Conservation (phyloP, 2,888 invertebrate species). For the Acleris holmiana region DNA sequence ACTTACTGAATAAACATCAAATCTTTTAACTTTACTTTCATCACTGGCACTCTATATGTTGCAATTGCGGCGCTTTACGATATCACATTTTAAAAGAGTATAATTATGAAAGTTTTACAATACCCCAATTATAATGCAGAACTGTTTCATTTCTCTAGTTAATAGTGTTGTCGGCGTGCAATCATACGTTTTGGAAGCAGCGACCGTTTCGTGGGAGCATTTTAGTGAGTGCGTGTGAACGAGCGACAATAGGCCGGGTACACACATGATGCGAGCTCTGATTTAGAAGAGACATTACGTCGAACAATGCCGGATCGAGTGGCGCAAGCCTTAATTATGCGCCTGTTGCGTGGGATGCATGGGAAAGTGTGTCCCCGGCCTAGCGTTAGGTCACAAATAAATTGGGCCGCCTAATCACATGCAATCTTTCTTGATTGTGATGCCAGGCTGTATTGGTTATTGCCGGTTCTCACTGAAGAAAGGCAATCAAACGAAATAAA, state of each 20-base stretch:
- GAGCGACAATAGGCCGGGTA: constrained; percentile 68
- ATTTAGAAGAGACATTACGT: constrained; percentile 77
- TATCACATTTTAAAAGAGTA: constrained; percentile 21
- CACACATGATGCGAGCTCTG: constrained; percentile 72
- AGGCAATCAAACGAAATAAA: not conserved
- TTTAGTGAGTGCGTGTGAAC: constrained; percentile 80
- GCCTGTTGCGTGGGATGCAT: constrained; percentile 72
- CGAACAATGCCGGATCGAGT: constrained; percentile 73
- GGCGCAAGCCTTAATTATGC: constrained; percentile 75
- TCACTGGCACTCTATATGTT: not conserved
- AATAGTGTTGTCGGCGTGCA: constrained; percentile 27
- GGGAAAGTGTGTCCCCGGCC: constrained; percentile 58
- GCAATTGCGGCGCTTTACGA: not conserved
- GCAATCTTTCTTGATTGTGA: constrained; percentile 25
- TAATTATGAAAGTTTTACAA: constrained; percentile 32
- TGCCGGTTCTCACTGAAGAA: constrained; percentile 5
- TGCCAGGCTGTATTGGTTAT: not conserved
- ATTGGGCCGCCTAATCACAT: constrained; percentile 31
- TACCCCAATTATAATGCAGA: constrained; percentile 33
- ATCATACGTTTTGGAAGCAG: constrained; percentile 38
- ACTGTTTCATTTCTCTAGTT: constrained; percentile 32
- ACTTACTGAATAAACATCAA: too few species aligned
- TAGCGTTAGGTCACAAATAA: constrained; percentile 35
- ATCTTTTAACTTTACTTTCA: too few species aligned
- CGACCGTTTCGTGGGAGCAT: constrained; percentile 69